phyloP scores from a whole-genome alignment of 1,140 invertebrate species.

The Geopemphigus sp. region DNA sequence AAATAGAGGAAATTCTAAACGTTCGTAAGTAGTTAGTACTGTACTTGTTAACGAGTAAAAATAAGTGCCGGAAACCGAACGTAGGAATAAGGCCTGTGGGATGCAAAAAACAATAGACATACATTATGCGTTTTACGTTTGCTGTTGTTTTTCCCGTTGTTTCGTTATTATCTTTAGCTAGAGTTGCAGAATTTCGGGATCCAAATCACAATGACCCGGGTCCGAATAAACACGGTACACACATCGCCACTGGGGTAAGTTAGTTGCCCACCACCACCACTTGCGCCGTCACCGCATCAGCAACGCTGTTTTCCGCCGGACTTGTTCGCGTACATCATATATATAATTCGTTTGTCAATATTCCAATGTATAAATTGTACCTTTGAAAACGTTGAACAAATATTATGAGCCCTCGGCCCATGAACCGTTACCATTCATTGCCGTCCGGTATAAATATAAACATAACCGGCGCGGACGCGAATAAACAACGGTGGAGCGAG shows the following conservation, averaged over 20 bases:
- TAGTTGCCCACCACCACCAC: too few species aligned
- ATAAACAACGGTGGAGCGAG: constrained; percentile 16
- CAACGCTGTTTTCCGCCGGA: neutral
- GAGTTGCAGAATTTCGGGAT: neutral
- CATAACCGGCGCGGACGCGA: neutral
- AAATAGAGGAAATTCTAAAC: too few species aligned
- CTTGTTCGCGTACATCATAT: neutral
- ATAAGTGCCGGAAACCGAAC: neutral
- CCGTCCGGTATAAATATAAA: neutral
- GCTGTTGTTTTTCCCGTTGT: neutral
- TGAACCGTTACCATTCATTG: neutral
- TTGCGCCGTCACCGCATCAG: too few species aligned
- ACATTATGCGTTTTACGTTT: neutral
- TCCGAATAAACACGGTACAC: neutral
- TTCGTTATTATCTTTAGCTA: neutral
- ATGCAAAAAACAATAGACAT: neutral
- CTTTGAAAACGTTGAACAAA: constrained; percentile 24
- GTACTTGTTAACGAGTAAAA: neutral
- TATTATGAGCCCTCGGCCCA: neutral
- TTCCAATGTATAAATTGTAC: constrained; percentile 4
- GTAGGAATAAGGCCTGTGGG: neutral
- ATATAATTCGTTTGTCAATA: neutral
- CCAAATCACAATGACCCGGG: neutral
- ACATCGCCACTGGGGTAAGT: neutral
- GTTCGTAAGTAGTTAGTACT: too few species aligned